Percentiles rank a stretch among this genome's conserved stretches.
These are phyloP conservation scores for Dufourea novaeangliae DNA, from an alignment of 1,140 invertebrate genomes.

Conservation along the genomic window DNA sequence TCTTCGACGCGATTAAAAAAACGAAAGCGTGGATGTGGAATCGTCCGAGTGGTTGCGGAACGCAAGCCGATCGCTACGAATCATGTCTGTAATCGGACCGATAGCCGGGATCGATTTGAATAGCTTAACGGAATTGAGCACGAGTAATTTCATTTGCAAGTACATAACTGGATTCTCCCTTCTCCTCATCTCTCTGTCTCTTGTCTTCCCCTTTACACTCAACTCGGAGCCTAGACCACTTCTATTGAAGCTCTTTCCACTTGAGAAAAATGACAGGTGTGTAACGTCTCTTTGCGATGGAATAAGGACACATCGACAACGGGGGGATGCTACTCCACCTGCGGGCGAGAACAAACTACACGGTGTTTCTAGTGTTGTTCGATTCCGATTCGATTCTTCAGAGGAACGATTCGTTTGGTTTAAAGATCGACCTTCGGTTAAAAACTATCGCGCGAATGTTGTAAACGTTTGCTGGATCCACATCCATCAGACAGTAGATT, in stretches of 20 bases:
- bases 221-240: not conserved
- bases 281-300: not conserved
- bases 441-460: too few species aligned
- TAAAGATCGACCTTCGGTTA: too few species aligned
- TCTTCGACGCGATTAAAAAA: constrained; percentile 17
- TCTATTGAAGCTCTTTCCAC: not conserved
- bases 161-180: not conserved
- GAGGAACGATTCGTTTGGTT: too few species aligned
- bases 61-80: not conserved
- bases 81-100: constrained; percentile 1
- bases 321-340: not conserved
- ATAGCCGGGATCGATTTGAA: not conserved
- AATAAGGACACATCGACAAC: constrained; percentile 8
- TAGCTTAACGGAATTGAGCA: not conserved
- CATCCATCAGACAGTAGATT: too few species aligned
- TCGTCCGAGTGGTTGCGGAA: not conserved
- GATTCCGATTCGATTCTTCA: too few species aligned
- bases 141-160: constrained; percentile 31
- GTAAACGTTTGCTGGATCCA: too few species aligned
- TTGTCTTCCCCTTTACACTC: not conserved
- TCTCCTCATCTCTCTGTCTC: not conserved
- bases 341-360: not conserved
- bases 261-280: not conserved
- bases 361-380: too few species aligned
- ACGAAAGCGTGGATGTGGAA: not conserved